Percentiles rank a stretch among this genome's conserved stretches.
Evolutionary conservation across 2,797 vertebrate genomes (phyloP).

Genomic region (Sebastes variabilis): DNA sequence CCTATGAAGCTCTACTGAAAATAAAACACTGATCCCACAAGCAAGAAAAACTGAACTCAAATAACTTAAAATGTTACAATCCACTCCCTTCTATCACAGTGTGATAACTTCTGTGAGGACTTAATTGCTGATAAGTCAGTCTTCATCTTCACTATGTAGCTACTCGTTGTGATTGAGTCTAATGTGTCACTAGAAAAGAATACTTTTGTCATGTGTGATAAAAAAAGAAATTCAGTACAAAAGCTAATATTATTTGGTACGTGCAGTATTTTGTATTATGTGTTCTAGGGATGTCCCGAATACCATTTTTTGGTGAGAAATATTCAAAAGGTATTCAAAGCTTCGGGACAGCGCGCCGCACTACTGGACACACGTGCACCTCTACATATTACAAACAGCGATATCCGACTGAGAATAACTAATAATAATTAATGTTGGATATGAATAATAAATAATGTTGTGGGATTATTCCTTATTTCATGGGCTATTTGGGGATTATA

Average conservation of each 20-base stretch:
- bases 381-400: no score
- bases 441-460: no score
- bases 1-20: neutral
- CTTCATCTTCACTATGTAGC: slow-evolving; percentile 12
- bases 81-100: slow-evolving; percentile 2
- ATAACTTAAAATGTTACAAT: neutral
- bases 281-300: neutral
- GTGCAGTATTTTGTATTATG: neutral
- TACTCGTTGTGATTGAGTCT: slow-evolving; percentile 19
- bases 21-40: neutral
- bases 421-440: no score
- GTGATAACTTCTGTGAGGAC: slow-evolving; percentile 41
- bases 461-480: no score
- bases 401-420: no score
- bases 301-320: no score
- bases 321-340: no score
- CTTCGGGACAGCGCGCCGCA: no score
- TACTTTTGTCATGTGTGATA: slow-evolving; percentile 10
- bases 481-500: no score
- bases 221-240: slow-evolving; percentile 15
- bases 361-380: no score
- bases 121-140: slow-evolving; percentile 39
- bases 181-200: slow-evolving; percentile 31
- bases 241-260: slow-evolving; percentile 5
- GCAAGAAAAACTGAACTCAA: neutral